Evolutionary conservation across 2,888 invertebrate genomes (phyloP), one percentile per base, ranked within the genome.

Genomic region (Corythucha ciliata): DNA sequence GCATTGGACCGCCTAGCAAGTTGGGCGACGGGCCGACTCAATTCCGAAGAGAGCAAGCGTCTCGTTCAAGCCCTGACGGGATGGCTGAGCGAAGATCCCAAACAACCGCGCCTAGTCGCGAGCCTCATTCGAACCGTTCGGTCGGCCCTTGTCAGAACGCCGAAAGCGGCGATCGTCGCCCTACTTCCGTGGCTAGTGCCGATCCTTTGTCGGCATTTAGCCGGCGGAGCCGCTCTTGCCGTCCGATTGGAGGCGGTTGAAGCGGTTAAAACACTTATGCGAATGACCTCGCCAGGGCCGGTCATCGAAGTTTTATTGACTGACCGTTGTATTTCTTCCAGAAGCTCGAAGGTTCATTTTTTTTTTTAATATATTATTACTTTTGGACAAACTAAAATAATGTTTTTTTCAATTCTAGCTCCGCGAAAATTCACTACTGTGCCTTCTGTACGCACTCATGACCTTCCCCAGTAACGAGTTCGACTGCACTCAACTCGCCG

Each of bases 391-490:
- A 36, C 36, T 36, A 36, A 14, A 37, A 5, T 37, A 6, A 16
- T 33, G 33, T 16, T 33, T 33, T 4, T 14, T 14, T 25, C 26
- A 32, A 14, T 64, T 63, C 3, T 66, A 79, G 72, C 77, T 82
- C 54, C 71, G 83, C 50, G 84, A 86, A 67, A 83, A 83, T 63
- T 77, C 82, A 1, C 65, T 87, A 7, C 83, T 87, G 67, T 76
- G 84, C 61, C 71, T 85, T 42, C 83, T 87, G 63, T 82, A 81
- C 58, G 79, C 84, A 7, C 68, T 86, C 58, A 75, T 86, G 65
- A 81, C 83, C 25, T 85, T 83, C 65, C 86, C 87, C 2, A 81
- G 83, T 62, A 80, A 80, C 44, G 83, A 84, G 60, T 79, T 84
- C 63, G 79, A 81, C 72, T 64, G 74, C 66, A 52, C 54, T 21